A percentile compares a stretch with the other conserved stretches of the same genome.
Evolutionary conservation across 2,113 vertebrate genomes (phyloP).

Genomic region (Antigone vipio): DNA sequence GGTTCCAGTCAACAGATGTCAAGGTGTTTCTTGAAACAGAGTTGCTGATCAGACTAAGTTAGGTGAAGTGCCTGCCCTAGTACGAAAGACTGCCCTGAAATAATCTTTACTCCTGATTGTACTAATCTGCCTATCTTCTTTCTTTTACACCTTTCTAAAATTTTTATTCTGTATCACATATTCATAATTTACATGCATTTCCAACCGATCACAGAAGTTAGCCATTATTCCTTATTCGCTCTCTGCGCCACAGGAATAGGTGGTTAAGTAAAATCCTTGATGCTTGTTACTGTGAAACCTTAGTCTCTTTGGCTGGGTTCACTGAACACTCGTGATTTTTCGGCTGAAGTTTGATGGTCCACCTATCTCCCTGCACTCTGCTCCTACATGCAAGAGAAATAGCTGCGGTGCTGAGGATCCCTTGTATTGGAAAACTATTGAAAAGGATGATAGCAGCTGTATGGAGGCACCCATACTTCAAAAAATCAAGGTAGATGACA

Average conservation of each 20-base stretch:
- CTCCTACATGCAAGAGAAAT: background rate
- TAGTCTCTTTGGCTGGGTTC: background rate
- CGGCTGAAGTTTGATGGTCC: background rate
- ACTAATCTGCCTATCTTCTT: background rate
- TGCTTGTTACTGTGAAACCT: background rate
- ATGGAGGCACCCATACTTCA: background rate
- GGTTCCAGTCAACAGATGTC: background rate
- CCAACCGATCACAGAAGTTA: background rate
- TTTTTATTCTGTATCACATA: background rate
- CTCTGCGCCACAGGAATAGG: background rate
- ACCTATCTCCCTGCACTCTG: background rate
- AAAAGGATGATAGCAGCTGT: background rate
- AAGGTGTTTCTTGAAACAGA: background rate
- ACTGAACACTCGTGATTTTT: background rate
- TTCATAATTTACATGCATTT: background rate
- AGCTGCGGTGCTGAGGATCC: background rate
- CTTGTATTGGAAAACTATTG: background rate
- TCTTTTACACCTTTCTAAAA: background rate
- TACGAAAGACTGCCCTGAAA: background rate
- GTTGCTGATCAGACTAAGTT: background rate
- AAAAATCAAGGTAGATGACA: background rate
- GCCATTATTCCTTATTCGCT: background rate
- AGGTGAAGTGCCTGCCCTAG: background rate
- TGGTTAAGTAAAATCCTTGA: background rate
- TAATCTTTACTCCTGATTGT: background rate